Base-by-base conservation (phyloP, 2,797 vertebrate genomes). In the Artibeus lituratus region DNA sequence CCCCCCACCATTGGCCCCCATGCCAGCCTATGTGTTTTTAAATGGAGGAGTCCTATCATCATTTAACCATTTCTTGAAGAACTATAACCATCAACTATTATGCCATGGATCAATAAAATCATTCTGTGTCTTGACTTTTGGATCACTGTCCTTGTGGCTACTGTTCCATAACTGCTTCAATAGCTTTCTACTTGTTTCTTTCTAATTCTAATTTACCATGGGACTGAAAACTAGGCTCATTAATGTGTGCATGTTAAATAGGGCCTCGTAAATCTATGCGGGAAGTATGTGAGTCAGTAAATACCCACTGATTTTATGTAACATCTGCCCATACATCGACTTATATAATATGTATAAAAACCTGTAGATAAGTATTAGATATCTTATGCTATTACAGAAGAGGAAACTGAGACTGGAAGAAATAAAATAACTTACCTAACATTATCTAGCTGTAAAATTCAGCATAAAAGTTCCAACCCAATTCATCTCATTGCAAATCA, bases 401-500 rank as follows among this genome's bases (percentile, higher is more conserved):
- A 94, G 47, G 5, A 87, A 96, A 73, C 57, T n/a, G 44, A 92
- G 35, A 78, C 11, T 35, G 86, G 10, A 14, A 87, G 53, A 94
- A 89, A 57, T 77, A 5, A 96, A 95, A 80, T 84, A 80, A 73
- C 12, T 72, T 94, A 42, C 4, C 69, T 21, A 55, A 6, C 62
- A 21, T 81, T 55, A 74, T 15, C 37, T 55, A 29, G 21, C 14
- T 89, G 42, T 86, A 91, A 90, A 94, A 88, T 73, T 90, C 29
- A 87, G 15, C 77, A 19, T 18, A 81, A 94, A 22, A 6, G 0
- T 18, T 91, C 87, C 81, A 70, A 81, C 7, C 6, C 69, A 94
- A 51, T 88, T 90, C 4, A 92, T 94, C 26, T 76, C 32, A 70
- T 81, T 92, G n/a, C 69, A 93, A 76, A 81, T 62, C 44, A 76